Base-by-base conservation (phyloP, 2,888 invertebrate species). In the Orthosia gracilis region DNA sequence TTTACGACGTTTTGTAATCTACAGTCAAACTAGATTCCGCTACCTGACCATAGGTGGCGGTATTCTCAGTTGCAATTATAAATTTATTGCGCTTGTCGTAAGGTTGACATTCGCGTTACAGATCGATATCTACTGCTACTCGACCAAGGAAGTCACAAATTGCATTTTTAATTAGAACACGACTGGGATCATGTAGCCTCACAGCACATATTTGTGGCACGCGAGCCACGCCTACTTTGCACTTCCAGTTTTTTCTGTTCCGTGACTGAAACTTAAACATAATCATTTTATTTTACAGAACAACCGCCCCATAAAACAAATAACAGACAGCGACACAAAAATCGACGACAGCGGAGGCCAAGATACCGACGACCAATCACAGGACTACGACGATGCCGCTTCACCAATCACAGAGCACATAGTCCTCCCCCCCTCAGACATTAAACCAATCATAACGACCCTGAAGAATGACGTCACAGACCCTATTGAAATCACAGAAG, bases 401-500 rank as follows among this genome's bases (percentile, higher is more conserved):
- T 63, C 81, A 3, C 72, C 69, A 26, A 52, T 70, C 11, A 74
- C 85, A 2, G 85, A 86, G 55, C 85, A 82, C 40, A 61, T 86
- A 18, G 58, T 58, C 17, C 11, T 86, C 0, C 76, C 82, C 13
- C 47, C 76, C 2, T 65, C 70, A 12, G 85, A 85, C 50, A 71
- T 79, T 15, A 84, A 85, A 64, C 88, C 88, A 40, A 74, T 72
- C 47, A 61, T 82, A 11, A 64, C 62, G 7, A 50, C 50, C 2
- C 21, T 77, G 1, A 73, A 64, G 57, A 21, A 65, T 26, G 63
- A 65, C 50, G 64, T 69, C 23, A 47, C 77, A 26, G 87, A 86
- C 26, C 85, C 85, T 3, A 86, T 80, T 64, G 75, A 74, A 40
- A 80, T 86, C 18, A 45, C 59, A 31, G 84, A 77, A 26, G 81